phyloP scores from a whole-genome alignment of 2,113 vertebrate genomes.

The Malaclemys terrapin region DNA sequence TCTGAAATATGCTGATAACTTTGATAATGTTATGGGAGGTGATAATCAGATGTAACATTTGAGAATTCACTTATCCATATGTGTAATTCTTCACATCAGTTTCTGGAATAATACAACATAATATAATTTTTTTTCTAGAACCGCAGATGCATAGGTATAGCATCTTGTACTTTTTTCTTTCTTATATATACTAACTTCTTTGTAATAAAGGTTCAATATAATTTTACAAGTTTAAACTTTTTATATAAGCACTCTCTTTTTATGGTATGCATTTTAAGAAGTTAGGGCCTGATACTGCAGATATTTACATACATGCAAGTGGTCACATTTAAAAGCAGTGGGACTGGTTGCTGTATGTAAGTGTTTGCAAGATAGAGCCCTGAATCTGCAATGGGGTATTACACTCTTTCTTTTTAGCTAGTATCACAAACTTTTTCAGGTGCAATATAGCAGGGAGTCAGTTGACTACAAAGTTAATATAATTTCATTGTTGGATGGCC shows the following conservation, averaged over 20 bases:
- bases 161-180: neutral
- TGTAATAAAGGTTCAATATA: neutral
- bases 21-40: neutral
- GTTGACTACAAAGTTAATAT: neutral
- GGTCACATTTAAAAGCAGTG: neutral
- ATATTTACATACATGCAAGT: neutral
- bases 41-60: neutral
- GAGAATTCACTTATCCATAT: neutral
- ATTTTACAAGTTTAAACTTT: neutral
- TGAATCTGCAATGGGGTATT: neutral
- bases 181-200: neutral
- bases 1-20: conserved; percentile 12
- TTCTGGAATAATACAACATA: neutral
- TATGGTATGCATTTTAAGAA: neutral
- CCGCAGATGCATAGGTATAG: neutral
- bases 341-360: neutral
- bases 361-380: neutral
- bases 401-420: neutral
- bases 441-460: neutral
- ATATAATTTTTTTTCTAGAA: neutral
- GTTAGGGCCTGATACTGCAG: neutral
- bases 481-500: neutral
- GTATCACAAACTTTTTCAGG: neutral
- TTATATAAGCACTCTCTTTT: neutral
- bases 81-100: neutral